Evolutionary conservation across 2,888 invertebrate genomes (phyloP).

Genomic region (Macrophya annulata): DNA sequence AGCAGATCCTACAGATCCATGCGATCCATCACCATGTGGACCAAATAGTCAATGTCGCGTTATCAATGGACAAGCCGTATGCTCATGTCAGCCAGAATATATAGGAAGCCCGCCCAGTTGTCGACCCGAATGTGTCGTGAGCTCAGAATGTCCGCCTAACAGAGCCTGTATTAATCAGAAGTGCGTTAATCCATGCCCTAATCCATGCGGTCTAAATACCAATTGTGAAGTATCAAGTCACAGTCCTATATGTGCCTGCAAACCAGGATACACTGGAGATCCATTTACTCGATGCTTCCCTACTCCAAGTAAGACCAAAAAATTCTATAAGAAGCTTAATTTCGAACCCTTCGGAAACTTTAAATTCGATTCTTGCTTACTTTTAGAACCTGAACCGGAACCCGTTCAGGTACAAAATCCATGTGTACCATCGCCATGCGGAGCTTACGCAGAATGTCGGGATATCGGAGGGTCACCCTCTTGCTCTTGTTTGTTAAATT

Average conservation of each 20-base stretch:
- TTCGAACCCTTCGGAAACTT: not conserved
- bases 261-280: slow-evolving; percentile 78
- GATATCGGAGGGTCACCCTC: slow-evolving; percentile 81
- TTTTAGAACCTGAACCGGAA: slow-evolving; percentile 55
- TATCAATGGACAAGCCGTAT: slow-evolving; percentile 78
- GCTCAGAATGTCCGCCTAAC: slow-evolving; percentile 78
- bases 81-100: slow-evolving; percentile 77
- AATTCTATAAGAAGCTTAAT: not conserved
- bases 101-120: slow-evolving; percentile 78
- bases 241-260: slow-evolving; percentile 79
- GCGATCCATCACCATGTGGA: slow-evolving; percentile 77
- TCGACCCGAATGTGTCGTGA: slow-evolving; percentile 79
- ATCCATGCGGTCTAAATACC: slow-evolving; percentile 75
- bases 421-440: slow-evolving; percentile 80
- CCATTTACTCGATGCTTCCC: slow-evolving; percentile 70
- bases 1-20: slow-evolving; percentile 49
- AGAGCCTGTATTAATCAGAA: slow-evolving; percentile 79
- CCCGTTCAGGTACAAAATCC: slow-evolving; percentile 59
- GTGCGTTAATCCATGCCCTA: slow-evolving; percentile 78
- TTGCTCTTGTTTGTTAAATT: slow-evolving; percentile 83
- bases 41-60: slow-evolving; percentile 80
- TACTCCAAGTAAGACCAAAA: slow-evolving; percentile 39
- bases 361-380: not conserved
- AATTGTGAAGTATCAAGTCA: slow-evolving; percentile 76
- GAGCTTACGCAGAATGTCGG: slow-evolving; percentile 84